Conservation (phyloP, 1,140 invertebrate genomes). For the Drosophila nannoptera region DNA sequence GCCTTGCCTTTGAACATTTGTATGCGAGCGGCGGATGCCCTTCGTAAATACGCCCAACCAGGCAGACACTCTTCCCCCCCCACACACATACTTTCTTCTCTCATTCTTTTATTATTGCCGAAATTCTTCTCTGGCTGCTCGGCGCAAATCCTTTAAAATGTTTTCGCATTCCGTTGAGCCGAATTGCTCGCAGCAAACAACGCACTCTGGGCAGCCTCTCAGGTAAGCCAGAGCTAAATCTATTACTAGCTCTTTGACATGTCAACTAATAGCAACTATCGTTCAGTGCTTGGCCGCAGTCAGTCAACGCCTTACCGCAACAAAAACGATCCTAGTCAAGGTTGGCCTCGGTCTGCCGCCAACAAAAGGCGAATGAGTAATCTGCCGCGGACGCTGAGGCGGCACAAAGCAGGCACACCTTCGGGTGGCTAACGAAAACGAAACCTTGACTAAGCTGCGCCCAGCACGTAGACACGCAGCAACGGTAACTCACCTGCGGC, state of each 20-base stretch:
- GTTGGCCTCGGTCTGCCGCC: neutral
- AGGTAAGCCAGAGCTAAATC: neutral
- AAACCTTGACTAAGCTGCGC: constrained; percentile 50
- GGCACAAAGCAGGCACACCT: constrained; percentile 17
- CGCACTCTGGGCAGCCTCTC: constrained; percentile 8
- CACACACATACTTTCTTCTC: constrained; percentile 21
- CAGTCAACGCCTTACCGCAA: constrained; percentile 6
- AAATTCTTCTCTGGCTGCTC: constrained; percentile 29
- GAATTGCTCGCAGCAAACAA: constrained; percentile 18
- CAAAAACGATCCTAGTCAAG: constrained; percentile 35
- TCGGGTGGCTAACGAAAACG: constrained; percentile 51
- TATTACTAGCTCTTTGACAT: neutral
- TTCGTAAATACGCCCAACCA: constrained; percentile 20
- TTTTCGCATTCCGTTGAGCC: constrained; percentile 48
- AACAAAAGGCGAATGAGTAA: constrained; percentile 32
- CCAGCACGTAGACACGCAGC: constrained; percentile 41
- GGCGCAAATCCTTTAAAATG: constrained; percentile 60
- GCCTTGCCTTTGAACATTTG: constrained; percentile 23
- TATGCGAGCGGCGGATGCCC: constrained; percentile 30
- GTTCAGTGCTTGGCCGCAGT: neutral
- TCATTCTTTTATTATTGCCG: constrained; percentile 39
- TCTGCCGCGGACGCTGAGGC: neutral
- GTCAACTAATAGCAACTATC: neutral
- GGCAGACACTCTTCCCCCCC: neutral
- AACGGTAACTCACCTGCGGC: constrained; percentile 45